Evolutionary conservation across 2,113 vertebrate genomes (phyloP), one percentile per base, ranked within the genome.

Genomic region (Erythrolamprus reginae): DNA sequence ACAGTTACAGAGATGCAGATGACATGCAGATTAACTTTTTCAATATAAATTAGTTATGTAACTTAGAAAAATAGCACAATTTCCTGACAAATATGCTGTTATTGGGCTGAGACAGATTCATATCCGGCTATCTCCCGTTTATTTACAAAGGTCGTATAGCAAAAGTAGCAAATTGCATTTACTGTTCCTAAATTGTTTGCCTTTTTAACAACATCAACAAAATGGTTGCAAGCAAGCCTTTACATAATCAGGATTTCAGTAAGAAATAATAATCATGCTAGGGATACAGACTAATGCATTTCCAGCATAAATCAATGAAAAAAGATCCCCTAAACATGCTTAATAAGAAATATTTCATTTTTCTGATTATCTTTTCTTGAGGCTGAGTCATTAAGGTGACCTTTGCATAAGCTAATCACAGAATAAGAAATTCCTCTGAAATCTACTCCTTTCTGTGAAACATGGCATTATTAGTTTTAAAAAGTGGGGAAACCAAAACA

Each of bases 141-240:
- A 13, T 89, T 47, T 19, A 0, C 42, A 38, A 61, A 42, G 82
- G 17, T 0, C 86, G 58, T 87, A 1, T 45, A 19, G 19, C 0
- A 6, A n/a, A 90, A 86, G 65, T 87, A 15, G 23, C 4, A 42
- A 0, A 24, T 85, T 0, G 0, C 5, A 0, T 0, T 13, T 12
- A n/a, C 19, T 0, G 0, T 23, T 56, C 3, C 86, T 13, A 28
- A 0, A 8, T 24, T 0, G n/a, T 1, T 50, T 0, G 28, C 42
- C 7, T 53, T 89, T 3, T 42, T 53, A 3, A 82, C 10, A 38
- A 10, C 19, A 87, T 10, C 15, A 88, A 19, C 45, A 45, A 21
- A 5, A 87, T 13, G 82, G 70, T 45, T 47, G n/a, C 10, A 55
- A 47, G 38, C 4, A n/a, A 51, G 28, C 7, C 5, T 10, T 50